phyloP scores from a whole-genome alignment of 2,797 vertebrate genomes.

The Phrynocephalus vlangalii region DNA sequence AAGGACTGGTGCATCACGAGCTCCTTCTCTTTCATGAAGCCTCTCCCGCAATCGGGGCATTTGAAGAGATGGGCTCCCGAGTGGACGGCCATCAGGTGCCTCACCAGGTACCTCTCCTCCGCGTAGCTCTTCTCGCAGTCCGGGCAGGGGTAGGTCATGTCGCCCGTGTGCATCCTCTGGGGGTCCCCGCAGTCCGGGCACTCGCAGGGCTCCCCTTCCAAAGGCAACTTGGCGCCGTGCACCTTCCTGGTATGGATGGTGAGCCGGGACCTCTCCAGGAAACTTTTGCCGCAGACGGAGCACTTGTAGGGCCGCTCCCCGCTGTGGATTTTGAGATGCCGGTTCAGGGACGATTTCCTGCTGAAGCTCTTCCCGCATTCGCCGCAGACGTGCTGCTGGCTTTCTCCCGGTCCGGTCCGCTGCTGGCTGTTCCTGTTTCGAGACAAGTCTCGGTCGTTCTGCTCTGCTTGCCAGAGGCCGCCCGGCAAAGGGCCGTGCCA shows the following conservation, averaged over 20 bases:
- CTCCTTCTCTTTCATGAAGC: constrained; percentile 25
- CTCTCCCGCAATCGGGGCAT: constrained; percentile 8
- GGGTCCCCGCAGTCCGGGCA: constrained; percentile 23
- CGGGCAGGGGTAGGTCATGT: neutral
- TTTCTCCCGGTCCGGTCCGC: neutral
- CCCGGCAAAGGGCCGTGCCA: neutral
- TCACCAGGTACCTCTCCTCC: neutral
- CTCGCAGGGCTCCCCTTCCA: neutral
- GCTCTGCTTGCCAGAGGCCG: no score
- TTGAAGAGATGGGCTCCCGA: neutral
- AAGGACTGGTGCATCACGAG: neutral
- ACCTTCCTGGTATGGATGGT: neutral
- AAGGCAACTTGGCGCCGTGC: neutral
- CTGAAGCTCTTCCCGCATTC: constrained; percentile 21
- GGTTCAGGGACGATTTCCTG: constrained; percentile 11
- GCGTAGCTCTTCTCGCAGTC: constrained; percentile 11
- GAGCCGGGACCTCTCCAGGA: neutral
- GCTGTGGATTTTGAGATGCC: constrained; percentile 25
- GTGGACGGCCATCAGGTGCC: constrained; percentile 4
- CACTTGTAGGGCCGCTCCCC: neutral
- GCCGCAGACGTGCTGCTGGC: constrained; percentile 3
- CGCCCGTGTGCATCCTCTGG: neutral
- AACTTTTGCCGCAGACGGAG: constrained; percentile 1
- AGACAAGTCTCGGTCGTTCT: neutral
- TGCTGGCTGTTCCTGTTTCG: neutral